A percentile compares a stretch with the other conserved stretches of the same genome.
Evolutionary conservation across 2,113 vertebrate species (phyloP).

Genomic region (Lasiurus borealis): DNA sequence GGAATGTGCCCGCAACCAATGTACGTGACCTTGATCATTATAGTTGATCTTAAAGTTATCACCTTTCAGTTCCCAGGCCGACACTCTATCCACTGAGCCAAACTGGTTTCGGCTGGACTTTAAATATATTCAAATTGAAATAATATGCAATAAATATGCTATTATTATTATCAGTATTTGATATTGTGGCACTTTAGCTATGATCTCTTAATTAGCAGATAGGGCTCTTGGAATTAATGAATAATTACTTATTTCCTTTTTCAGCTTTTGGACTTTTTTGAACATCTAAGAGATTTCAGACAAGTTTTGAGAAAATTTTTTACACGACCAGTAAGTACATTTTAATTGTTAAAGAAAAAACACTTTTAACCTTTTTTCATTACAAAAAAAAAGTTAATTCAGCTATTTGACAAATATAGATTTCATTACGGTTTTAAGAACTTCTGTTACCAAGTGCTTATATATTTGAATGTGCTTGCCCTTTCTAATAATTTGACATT

Average conservation of each 20-base stretch:
- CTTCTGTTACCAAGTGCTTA: neutral
- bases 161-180: neutral
- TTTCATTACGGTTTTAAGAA: neutral
- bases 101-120: neutral
- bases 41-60: too few relatives aligned
- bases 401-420: constrained; percentile 8
- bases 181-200: constrained; percentile 7
- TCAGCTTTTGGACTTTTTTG: constrained; percentile 94
- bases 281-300: constrained; percentile 90
- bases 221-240: constrained; percentile 57
- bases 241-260: constrained; percentile 73
- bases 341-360: constrained; percentile 51
- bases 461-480: neutral
- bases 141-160: neutral
- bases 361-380: neutral
- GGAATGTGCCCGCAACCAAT: too few relatives aligned
- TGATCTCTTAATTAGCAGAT: constrained; percentile 28
- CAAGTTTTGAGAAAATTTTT: constrained; percentile 91
- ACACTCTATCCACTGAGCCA: too few relatives aligned
- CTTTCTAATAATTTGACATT: neutral
- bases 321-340: constrained; percentile 91
- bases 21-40: too few relatives aligned
- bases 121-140: constrained; percentile 49
- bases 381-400: neutral
- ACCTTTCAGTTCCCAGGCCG: too few relatives aligned